Conservation (phyloP, 1,140 invertebrate genomes). For the Sinella curviseta region DNA sequence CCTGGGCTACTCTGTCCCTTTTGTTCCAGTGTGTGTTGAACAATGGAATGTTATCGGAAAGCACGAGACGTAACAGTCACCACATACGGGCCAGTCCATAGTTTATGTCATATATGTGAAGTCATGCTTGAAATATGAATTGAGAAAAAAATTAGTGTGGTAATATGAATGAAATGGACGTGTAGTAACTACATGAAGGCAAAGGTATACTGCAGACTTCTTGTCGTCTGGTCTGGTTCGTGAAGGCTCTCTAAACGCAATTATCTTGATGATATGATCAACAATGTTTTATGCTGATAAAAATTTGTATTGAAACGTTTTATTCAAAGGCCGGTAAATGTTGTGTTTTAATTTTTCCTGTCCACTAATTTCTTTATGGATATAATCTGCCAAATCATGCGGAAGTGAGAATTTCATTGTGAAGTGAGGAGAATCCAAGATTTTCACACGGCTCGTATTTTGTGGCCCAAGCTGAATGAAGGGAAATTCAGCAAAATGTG, state of each 20-base stretch:
- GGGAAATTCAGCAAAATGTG: background rate
- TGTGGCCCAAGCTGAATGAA: background rate
- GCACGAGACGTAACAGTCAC: too few species aligned
- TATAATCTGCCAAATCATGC: background rate
- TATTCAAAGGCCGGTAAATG: background rate
- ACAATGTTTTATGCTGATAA: background rate
- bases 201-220: too few species aligned
- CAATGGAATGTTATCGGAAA: too few species aligned
- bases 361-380: background rate
- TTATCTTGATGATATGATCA: too few species aligned
- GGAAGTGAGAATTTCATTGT: background rate
- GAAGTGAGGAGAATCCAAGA: background rate
- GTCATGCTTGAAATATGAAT: background rate
- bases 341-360: background rate
- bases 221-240: too few species aligned
- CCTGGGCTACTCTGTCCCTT: too few species aligned
- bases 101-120: background rate
- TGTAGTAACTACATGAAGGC: too few species aligned
- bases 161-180: background rate
- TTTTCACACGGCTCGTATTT: conserved; percentile 20
- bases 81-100: background rate
- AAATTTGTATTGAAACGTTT: background rate
- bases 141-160: too few species aligned
- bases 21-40: too few species aligned
- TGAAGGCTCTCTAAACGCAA: too few species aligned